These are phyloP conservation scores for Baronia brevicornis DNA, from an alignment of 2,888 invertebrate species.

Conservation along the genomic window DNA sequence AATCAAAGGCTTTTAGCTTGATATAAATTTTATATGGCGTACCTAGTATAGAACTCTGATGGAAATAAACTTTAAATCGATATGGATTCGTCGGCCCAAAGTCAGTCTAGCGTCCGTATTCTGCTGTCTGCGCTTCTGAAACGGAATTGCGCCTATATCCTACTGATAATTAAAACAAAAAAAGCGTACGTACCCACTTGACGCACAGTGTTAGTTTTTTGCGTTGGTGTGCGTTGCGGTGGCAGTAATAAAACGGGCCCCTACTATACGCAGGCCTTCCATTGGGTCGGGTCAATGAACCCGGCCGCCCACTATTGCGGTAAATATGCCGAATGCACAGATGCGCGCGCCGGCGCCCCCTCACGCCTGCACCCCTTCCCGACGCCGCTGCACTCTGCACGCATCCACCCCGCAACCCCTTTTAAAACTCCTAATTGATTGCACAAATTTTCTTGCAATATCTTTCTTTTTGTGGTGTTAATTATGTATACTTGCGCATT, in stretches of 20 bases:
- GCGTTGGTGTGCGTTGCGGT: slow-evolving; percentile 55
- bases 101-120: slow-evolving; percentile 22
- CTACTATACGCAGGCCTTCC: slow-evolving; percentile 67
- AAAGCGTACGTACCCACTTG: slow-evolving; percentile 62
- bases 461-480: slow-evolving; percentile 74
- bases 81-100: slow-evolving; percentile 36
- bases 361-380: slow-evolving; percentile 33
- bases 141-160: slow-evolving; percentile 25
- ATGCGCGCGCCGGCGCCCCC: slow-evolving; percentile 62
- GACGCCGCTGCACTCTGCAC: slow-evolving; percentile 60
- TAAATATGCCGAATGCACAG: slow-evolving; percentile 76
- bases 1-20: slow-evolving; percentile 36
- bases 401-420: slow-evolving; percentile 50
- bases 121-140: slow-evolving; percentile 26
- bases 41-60: slow-evolving; percentile 40
- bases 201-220: slow-evolving; percentile 64
- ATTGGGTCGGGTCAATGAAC: slow-evolving; percentile 73
- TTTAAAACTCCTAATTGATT: slow-evolving; percentile 75
- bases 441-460: slow-evolving; percentile 75
- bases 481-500: slow-evolving; percentile 71
- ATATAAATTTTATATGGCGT: slow-evolving; percentile 56
- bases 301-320: slow-evolving; percentile 72
- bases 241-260: slow-evolving; percentile 64
- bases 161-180: slow-evolving; percentile 27
- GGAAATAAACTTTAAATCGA: slow-evolving; percentile 61